Base-by-base conservation (phyloP, 2,888 invertebrate genomes). In the Linnaemya vulpina region DNA sequence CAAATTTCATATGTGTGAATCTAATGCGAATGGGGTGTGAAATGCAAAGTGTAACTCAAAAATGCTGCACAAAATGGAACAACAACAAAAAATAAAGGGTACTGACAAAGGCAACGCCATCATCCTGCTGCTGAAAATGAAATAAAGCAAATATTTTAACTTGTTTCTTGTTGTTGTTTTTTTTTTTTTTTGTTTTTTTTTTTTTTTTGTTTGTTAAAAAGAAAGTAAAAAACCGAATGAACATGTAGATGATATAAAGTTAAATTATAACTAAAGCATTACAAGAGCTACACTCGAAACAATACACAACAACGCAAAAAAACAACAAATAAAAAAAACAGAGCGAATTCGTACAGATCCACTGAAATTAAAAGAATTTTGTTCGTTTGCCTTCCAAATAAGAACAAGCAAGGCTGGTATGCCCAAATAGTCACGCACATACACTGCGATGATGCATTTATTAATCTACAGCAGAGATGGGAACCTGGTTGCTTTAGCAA, bases 241-340 rank as follows among this genome's bases (percentile, higher is more conserved):
- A 74, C 71, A 73, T 70, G 68, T 38, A 38, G 1, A 40, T 58
- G 9, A 40, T 58, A 68, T 70, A 68, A 81, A 74, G 84, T 85
- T 77, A 81, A 75, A 81, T 81, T 77, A 62, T 55, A 80, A 80
- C 60, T 80, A 73, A 81, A 84, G 84, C 68, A 77, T 84, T 70
- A 78, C 84, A 85, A 85, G 84, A 81, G 81, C 35, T 35, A 25
- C 58, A 77, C 81, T 84, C 65, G 77, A 76, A 30, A 30, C 30
- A 30, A 30, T 30, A 30, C 5, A 30, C 30, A 30, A 30, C 30
- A 30, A 30, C 30, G 30, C 30, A 30, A 49, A 30, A 70, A 35
- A 3, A 25, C 11, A n/a, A 74, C 38, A 67, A 53, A 35, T 3
- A 20, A 40, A 15, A 62, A 78, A 58, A 49, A 11, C 40, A 53